A percentile compares a stretch with the other conserved stretches of the same genome.
phyloP scores from a whole-genome alignment of 2,113 vertebrate genomes.

The Alaudala cheleensis region DNA sequence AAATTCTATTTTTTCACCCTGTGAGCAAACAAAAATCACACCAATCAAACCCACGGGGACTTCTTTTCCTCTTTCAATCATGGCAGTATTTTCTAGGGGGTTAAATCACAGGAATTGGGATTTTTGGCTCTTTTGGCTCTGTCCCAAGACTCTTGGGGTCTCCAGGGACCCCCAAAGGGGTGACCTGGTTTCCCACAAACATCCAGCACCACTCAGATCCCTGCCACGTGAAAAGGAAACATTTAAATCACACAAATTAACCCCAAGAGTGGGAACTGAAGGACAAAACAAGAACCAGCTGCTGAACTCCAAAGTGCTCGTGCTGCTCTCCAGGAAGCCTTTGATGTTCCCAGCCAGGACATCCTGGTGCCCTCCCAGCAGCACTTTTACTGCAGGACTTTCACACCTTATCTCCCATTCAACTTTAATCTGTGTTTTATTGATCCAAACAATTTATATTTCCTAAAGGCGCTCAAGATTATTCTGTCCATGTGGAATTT shows the following conservation, averaged over 20 bases:
- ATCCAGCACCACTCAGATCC: background rate
- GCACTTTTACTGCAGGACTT: background rate
- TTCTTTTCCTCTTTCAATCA: no score
- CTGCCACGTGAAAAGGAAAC: background rate
- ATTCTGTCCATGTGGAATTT: background rate
- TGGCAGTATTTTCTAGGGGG: no score
- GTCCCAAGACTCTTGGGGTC: no score
- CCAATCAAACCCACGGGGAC: no score
- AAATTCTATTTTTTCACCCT: no score
- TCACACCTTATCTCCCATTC: background rate
- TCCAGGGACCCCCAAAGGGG: no score
- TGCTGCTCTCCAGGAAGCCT: background rate
- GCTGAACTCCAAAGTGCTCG: background rate
- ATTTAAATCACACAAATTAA: background rate
- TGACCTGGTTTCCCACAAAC: background rate
- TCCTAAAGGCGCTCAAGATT: background rate
- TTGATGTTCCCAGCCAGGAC: background rate
- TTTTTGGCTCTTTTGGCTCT: no score
- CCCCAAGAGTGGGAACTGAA: background rate
- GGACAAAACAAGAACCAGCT: background rate
- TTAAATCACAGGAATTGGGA: no score
- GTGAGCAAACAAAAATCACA: no score
- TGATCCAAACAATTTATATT: background rate
- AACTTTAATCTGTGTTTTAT: background rate
- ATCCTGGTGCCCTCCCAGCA: background rate